Evolutionary conservation across 2,113 vertebrate genomes (phyloP).

Genomic region (Xiphophorus hellerii): DNA sequence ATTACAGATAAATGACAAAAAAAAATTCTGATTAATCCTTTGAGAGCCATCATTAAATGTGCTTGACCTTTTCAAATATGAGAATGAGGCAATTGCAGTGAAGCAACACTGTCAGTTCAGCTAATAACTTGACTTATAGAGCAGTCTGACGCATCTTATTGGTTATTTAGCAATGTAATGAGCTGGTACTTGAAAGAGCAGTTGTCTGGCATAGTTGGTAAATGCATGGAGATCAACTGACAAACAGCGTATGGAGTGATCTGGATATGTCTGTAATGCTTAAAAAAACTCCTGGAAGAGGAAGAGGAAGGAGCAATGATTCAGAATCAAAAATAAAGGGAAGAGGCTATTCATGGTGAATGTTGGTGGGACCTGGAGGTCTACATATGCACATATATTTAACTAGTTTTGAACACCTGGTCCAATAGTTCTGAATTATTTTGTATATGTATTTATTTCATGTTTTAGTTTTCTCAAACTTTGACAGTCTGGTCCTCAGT

Average conservation of each 20-base stretch:
- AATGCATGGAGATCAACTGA: background rate
- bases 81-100: background rate
- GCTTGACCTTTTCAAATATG: background rate
- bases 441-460: no score
- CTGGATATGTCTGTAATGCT: background rate
- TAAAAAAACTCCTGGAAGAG: background rate
- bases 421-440: no score
- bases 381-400: no score
- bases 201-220: background rate
- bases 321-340: background rate
- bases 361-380: background rate
- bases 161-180: background rate
- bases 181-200: background rate
- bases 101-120: background rate
- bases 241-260: background rate
- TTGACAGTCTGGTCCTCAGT: no score
- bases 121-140: background rate
- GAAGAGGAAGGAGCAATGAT: background rate
- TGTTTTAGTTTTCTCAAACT: no score
- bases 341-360: background rate
- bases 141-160: background rate
- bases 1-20: background rate
- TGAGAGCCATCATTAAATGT: background rate
- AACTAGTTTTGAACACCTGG: no score
- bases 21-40: background rate